Percentiles rank a stretch among this genome's conserved stretches.
Evolutionary conservation across 2,113 vertebrate species (phyloP).

Genomic region (Garra rufa): DNA sequence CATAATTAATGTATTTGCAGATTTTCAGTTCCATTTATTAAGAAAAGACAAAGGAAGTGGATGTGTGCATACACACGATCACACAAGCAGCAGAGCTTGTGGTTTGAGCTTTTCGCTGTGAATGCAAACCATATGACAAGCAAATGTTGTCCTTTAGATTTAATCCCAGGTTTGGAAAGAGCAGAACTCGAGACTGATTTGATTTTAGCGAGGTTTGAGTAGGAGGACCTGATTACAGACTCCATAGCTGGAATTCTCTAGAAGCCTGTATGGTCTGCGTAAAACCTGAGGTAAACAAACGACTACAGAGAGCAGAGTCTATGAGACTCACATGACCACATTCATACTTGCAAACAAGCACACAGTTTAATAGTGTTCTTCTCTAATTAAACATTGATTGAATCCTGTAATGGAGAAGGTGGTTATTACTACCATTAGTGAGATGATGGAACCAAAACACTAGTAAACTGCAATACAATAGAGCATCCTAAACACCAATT

Average conservation of each 20-base stretch:
- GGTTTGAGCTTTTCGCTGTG: not conserved
- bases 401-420: constrained; percentile 2
- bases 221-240: constrained; percentile 2
- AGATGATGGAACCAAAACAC: constrained; percentile 19
- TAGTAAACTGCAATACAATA: not conserved
- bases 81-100: not conserved
- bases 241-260: not conserved
- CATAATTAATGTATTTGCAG: too few relatives aligned
- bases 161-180: not conserved
- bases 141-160: not conserved
- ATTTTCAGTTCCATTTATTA: not conserved
- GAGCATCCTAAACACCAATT: not conserved
- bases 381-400: constrained; percentile 19
- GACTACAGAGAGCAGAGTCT: not conserved
- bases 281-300: not conserved
- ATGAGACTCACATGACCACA: not conserved
- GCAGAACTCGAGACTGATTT: not conserved
- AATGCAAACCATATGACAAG: not conserved
- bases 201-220: not conserved
- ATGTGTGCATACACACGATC: not conserved
- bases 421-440: not conserved
- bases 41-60: not conserved
- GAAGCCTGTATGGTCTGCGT: not conserved
- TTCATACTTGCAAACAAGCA: not conserved
- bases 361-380: not conserved